phyloP scores from a whole-genome alignment of 1,140 invertebrate species.

The Apis cerana region DNA sequence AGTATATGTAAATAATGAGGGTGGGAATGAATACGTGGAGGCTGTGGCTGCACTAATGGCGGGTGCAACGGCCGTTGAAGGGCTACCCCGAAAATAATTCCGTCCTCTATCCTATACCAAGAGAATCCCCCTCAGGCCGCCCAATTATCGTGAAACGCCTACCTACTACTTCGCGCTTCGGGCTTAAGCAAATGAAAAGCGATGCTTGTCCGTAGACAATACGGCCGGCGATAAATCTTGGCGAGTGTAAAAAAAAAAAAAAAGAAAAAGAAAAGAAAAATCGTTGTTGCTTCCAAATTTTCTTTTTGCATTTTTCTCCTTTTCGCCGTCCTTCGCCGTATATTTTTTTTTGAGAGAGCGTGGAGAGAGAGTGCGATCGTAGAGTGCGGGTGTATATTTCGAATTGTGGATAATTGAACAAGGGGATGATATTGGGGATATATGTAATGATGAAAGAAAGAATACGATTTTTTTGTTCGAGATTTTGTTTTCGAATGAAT shows the following conservation, averaged over 20 bases:
- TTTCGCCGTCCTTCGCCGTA: too few species aligned
- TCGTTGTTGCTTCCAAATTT: background rate
- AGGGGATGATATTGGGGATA: too few species aligned
- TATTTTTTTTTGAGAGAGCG: background rate
- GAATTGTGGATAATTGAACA: too few species aligned
- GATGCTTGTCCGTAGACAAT: constrained; percentile 52
- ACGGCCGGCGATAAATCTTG: constrained; percentile 57
- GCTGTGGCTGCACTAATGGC: constrained; percentile 71
- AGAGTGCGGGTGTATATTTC: background rate
- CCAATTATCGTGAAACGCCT: constrained; percentile 77
- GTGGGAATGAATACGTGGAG: constrained; percentile 73
- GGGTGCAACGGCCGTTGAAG: constrained; percentile 77
- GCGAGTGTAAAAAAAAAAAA: too few species aligned
- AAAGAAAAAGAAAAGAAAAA: background rate
- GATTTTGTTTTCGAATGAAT: too few species aligned
- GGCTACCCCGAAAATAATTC: constrained; percentile 76
- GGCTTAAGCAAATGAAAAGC: constrained; percentile 69
- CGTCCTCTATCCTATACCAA: constrained; percentile 60
- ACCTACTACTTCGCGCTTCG: constrained; percentile 69
- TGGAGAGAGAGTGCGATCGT: background rate
- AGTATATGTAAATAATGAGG: constrained; percentile 79
- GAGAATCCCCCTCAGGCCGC: constrained; percentile 61
- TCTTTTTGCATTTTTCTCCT: background rate
- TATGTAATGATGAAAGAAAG: too few species aligned
- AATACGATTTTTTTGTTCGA: too few species aligned